Base-by-base conservation (phyloP, 2,797 vertebrate genomes). In the Sphenopsis melanotis region DNA sequence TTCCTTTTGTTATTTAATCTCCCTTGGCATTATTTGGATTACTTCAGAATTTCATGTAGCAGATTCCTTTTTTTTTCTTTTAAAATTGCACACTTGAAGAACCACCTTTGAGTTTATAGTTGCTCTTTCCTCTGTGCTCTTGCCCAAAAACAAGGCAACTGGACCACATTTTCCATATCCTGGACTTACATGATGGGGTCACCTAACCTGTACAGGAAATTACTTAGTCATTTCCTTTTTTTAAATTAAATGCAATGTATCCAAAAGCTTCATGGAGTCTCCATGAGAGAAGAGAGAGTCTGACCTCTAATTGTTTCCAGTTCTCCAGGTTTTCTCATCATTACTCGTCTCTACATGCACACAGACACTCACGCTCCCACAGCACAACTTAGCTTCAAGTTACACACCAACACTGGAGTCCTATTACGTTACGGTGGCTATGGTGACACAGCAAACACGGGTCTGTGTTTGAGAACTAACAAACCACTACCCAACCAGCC, bases 11-110 rank as follows among this genome's bases (percentile, higher is more conserved):
- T 95, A 91, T 86, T 95, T 95, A 97, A 98, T 97, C 94, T 97
- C 94, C 95, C 95, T 97, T 97, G 96, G 95, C 95, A 97, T 92
- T 96, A 94, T 59, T 94, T 98, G 95, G 98, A 98, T 97, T 97
- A 96, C 95, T 98, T 98, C 98, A 98, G 97, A 98, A 98, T 98
- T 98, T 98, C 97, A 98, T 95, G 95, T 98, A 95, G 95, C 18
- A 91, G 95, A 97, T 98, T 98, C 98, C 87, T 94, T 56, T n/a
- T 50, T 42, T 56, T 18, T 32, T 7, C 36, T 30, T 66, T 87
- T 53, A 56, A 23, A 93, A 94, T 36, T 65, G 39, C 14, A 91
- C 47, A 60, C 26, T 30, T 37, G 6, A 83, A 77, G 52, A 83
- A 49, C 11, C 8, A 59, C 24, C 30, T 72, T 65, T 78, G 55